Evolutionary conservation across 2,888 invertebrate genomes (phyloP).

Genomic region (Tachystola acroxantha): DNA sequence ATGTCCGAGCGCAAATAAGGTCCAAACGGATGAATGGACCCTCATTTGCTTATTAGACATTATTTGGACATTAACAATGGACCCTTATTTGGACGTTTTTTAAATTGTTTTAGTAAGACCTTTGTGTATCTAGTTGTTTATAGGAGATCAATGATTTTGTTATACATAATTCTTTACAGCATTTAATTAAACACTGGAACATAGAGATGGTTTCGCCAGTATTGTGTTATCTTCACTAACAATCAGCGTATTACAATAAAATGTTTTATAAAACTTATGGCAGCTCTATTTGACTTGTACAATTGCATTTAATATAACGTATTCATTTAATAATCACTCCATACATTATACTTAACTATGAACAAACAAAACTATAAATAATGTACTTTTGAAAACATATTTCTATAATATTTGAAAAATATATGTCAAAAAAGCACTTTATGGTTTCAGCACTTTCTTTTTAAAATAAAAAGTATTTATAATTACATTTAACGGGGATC

Average conservation of each 20-base stretch:
- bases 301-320: slow-evolving; percentile 2
- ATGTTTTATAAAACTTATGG: too few species aligned
- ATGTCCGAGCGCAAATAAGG: too few species aligned
- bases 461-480: slow-evolving; percentile 6
- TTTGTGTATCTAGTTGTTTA: too few species aligned
- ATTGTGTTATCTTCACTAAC: too few species aligned
- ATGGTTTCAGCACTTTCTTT: too few species aligned
- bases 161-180: not conserved
- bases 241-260: too few species aligned
- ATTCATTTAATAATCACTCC: not conserved
- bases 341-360: not conserved
- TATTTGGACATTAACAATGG: too few species aligned
- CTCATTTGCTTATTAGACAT: too few species aligned
- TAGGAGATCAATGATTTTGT: too few species aligned
- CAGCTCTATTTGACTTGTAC: slow-evolving; percentile 19
- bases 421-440: not conserved
- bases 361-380: not conserved
- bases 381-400: not conserved
- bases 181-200: not conserved
- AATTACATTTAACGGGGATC: slow-evolving; percentile 17
- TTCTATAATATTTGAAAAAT: not conserved
- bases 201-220: not conserved
- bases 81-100: too few species aligned
- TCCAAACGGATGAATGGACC: too few species aligned
- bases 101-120: too few species aligned